phyloP scores from a whole-genome alignment of 2,797 vertebrate species.

The Sarcophilus harrisii region DNA sequence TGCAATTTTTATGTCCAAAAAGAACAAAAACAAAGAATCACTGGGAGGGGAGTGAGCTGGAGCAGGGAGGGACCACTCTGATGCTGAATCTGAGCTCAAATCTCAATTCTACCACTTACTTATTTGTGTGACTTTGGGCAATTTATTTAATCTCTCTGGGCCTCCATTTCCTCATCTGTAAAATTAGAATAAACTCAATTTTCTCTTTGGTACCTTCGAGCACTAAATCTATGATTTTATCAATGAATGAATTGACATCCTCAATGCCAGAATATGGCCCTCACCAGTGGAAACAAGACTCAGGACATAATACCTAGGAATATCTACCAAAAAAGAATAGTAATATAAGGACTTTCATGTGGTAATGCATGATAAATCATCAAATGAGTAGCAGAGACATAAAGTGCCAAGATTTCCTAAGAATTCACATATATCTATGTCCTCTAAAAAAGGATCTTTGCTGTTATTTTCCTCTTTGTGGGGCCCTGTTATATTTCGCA shows the following conservation, averaged over 20 bases:
- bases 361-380: not conserved
- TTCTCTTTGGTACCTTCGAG: not conserved
- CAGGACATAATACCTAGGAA: not conserved
- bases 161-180: not conserved
- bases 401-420: not conserved
- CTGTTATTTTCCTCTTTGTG: not conserved
- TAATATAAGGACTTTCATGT: not conserved
- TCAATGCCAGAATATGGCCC: not conserved
- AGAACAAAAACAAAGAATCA: not conserved
- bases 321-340: not conserved
- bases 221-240: not conserved
- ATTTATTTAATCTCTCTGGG: not conserved
- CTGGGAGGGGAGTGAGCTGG: not conserved
- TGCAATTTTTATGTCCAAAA: not conserved
- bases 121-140: not conserved
- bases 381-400: not conserved
- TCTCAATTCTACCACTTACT: not conserved
- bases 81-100: not conserved
- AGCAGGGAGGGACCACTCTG: not conserved
- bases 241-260: not conserved
- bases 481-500: not conserved
- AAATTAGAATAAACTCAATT: not conserved
- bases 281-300: not conserved
- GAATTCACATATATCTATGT: not conserved
- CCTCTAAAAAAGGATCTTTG: not conserved